Base-by-base conservation (phyloP, 2,888 invertebrate genomes). In the Muscina levida region DNA sequence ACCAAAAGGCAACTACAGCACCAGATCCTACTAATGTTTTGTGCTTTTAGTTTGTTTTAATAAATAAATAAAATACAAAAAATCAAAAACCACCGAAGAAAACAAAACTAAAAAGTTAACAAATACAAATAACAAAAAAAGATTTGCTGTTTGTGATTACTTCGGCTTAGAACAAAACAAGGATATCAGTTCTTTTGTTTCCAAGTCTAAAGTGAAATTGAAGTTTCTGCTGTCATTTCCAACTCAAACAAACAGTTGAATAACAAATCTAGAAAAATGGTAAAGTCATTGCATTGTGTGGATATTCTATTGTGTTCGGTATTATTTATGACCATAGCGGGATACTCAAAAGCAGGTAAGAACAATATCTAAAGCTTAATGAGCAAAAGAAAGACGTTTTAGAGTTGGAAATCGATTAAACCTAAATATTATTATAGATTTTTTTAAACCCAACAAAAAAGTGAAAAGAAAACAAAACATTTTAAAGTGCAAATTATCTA, bases 301-400 rank as follows among this genome's bases (percentile, higher is more conserved):
- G 84, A 86, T 74, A 84, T 86, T 74, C 72, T 88, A 80, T 78
- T 86, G 17, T 87, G 83, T 62, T 85, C 85, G 10, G 62, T 88
- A 53, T 24, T 89, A 24, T 67, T 88, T 15, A 67, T 86, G 11
- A 79, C 86, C 8, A 71, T 82, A 83, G 73, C 73, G 82, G 83
- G 85, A 76, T 85, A 85, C 51, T 85, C 87, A 48, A 83, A 85
- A 48, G 88, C 89, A 82, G 89, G 89, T 89, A 84, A 89, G 89
- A n/a, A n/a, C n/a, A n/a, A n/a, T n/a, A n/a, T 85, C 51, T 44
- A 31, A 57, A 5, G 46, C 15, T 15, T n/a, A 15, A 5, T 5
- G 46, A 2, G n/a, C 17, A 15, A 46, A 46, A 37, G 37, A 37
- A 37, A 37, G 37, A 10, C 4, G 37, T 37, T 6, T 37, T 37